Evolutionary conservation across 2,797 vertebrate genomes (phyloP), one percentile per base, ranked within the genome.

Genomic region (Macroramphosus scolopax): DNA sequence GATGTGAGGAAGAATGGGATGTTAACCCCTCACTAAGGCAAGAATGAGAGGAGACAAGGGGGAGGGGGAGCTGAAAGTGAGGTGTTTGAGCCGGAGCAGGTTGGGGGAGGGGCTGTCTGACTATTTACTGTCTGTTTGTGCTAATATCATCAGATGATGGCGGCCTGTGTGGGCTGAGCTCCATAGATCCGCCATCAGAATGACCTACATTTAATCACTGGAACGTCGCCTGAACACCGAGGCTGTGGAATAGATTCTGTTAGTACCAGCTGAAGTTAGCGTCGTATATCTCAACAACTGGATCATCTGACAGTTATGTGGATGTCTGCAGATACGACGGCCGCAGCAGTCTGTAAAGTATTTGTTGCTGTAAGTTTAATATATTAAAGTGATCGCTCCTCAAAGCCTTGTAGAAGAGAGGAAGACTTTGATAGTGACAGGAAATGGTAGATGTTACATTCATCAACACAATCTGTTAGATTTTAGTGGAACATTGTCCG

Each of bases 91-190:
- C n/a, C n/a, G n/a, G n/a, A n/a, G 55, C 34, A 31, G 15, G 48
- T 7, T 47, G 54, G 59, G 59, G 75, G 68, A 63, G 65, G 68
- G 55, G 65, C 56, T 22, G 14, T 65, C 37, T 44, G 49, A 66
- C 67, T 59, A 64, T 65, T 72, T 56, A 57, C 61, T 26, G 33
- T 82, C 48, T 54, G 59, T 52, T 39, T 64, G 72, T 16, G 30
- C 45, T 67, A 70, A 65, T 47, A 42, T 58, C 39, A n/a, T 65
- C 60, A 51, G 63, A 63, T 62, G 45, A 53, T 56, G 51, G 20
- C 49, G 46, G 30, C 7, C 40, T 17, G 53, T 51, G 58, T 26
- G 51, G 38, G 63, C 61, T n/a, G n/a, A n/a, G n/a, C n/a, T 74
- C 51, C 57, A 76, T 40, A 71, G 30, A 68, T 54, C 29, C 40